phyloP scores from a whole-genome alignment of 2,888 invertebrate genomes.

The Petrophora chlorosata region DNA sequence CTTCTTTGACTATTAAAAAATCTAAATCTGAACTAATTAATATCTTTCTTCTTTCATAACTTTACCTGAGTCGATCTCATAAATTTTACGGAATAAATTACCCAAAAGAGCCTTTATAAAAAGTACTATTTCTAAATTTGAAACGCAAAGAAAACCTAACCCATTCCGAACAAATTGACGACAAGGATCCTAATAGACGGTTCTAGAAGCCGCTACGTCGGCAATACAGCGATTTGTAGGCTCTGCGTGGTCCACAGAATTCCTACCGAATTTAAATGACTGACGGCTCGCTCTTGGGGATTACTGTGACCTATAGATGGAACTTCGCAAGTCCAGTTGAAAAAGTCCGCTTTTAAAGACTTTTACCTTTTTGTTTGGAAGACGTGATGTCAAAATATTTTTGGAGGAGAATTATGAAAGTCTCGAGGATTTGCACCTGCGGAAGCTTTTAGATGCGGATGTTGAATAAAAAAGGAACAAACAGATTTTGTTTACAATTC shows the following conservation, averaged over 20 bases:
- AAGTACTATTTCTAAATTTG: too few species aligned
- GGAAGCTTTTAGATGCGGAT: not conserved
- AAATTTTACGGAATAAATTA: too few species aligned
- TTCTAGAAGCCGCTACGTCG: conserved; percentile 12
- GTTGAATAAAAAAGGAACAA: not conserved
- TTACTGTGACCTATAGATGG: conserved; percentile 22
- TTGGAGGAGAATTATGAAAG: not conserved
- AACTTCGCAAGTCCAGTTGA: conserved; percentile 19
- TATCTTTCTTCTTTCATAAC: too few species aligned
- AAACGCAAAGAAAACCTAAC: conserved; percentile 4
- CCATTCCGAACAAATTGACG: conserved; percentile 12
- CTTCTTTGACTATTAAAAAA: too few species aligned
- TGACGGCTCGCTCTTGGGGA: conserved; percentile 26
- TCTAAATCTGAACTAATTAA: too few species aligned
- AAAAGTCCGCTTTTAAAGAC: not conserved
- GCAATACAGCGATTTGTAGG: conserved; percentile 23
- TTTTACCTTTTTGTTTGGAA: conserved; percentile 7
- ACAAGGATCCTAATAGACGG: conserved; percentile 10
- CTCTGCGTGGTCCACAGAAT: conserved; percentile 6
- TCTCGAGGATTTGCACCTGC: conserved; percentile 2
- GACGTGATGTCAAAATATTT: conserved; percentile 7
- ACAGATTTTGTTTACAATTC: too few species aligned
- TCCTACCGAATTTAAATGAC: conserved; percentile 29
- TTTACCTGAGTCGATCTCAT: too few species aligned
- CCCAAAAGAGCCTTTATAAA: too few species aligned